Percentiles rank a stretch among this genome's conserved stretches.
These are phyloP conservation scores for Pachyuromys duprasi DNA, from an alignment of 2,797 vertebrate species.

Conservation along the genomic window DNA sequence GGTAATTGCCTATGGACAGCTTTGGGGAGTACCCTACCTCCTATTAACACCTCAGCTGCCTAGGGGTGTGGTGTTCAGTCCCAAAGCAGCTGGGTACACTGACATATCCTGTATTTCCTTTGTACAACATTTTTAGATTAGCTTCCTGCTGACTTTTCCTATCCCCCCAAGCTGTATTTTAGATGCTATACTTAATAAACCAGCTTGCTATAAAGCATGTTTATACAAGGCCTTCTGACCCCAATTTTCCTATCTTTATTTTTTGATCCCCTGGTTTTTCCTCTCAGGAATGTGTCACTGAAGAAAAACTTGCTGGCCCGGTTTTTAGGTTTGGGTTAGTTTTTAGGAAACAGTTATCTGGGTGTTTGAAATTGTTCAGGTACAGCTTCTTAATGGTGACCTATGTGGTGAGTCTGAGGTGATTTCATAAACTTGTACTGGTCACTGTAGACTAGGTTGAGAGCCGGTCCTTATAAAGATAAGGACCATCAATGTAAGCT, in stretches of 20 bases:
- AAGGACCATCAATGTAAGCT: not conserved
- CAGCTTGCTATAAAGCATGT: not conserved
- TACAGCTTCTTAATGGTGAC: not conserved
- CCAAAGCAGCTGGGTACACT: not conserved
- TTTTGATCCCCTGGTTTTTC: not conserved
- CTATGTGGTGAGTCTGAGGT: not conserved
- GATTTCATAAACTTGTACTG: not conserved
- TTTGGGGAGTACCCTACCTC: not conserved
- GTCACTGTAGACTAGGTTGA: not conserved
- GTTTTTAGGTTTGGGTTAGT: not conserved
- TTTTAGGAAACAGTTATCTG: not conserved
- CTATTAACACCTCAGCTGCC: not conserved
- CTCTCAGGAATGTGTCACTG: not conserved
- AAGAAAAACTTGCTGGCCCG: not conserved
- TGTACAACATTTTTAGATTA: not conserved
- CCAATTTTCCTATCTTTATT: no score
- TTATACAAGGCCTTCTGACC: not conserved
- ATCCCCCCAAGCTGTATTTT: not conserved
- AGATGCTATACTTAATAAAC: not conserved
- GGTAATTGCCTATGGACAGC: not conserved
- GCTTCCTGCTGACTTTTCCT: not conserved
- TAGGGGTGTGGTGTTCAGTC: not conserved
- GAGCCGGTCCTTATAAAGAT: not conserved
- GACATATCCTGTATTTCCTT: not conserved
- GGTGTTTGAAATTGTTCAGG: not conserved